Evolutionary conservation across 2,888 invertebrate species (phyloP).

Genomic region (Smittia sp.): DNA sequence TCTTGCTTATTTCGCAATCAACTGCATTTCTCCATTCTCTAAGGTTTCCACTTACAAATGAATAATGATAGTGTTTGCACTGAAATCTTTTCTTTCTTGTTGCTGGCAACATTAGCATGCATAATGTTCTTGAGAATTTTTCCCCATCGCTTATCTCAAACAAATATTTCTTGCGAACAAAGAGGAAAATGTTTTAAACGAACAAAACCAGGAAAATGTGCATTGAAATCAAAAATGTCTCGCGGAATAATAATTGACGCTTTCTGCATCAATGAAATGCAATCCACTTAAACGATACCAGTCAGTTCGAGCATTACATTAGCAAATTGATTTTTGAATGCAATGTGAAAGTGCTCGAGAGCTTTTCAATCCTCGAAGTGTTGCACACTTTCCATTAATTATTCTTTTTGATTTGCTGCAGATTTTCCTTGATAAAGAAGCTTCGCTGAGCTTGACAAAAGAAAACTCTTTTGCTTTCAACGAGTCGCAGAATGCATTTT

Average conservation of each 20-base stretch:
- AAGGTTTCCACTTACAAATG: slow-evolving; percentile 17
- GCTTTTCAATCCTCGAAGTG: too few relatives aligned
- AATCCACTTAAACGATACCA: too few relatives aligned
- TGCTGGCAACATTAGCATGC: not conserved
- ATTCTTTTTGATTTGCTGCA: not conserved
- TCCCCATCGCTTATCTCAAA: not conserved
- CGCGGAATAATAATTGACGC: too few relatives aligned
- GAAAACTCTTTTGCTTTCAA: not conserved
- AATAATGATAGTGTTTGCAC: slow-evolving; percentile 25
- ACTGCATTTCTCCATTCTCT: slow-evolving; percentile 19
- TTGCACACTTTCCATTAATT: too few relatives aligned
- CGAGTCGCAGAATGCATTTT: not conserved
- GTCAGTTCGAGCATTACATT: too few relatives aligned
- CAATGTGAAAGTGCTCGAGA: too few relatives aligned
- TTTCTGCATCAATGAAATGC: too few relatives aligned
- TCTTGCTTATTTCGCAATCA: slow-evolving; percentile 26
- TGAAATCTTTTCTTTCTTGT: not conserved
- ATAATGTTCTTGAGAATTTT: not conserved
- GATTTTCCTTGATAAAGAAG: not conserved
- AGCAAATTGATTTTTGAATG: too few relatives aligned
- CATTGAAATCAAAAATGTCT: too few relatives aligned
- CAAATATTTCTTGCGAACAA: not conserved
- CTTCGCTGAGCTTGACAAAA: not conserved
- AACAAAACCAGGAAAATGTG: not conserved
- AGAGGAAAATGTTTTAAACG: not conserved